A percentile compares a stretch with the other conserved stretches of the same genome.
phyloP scores from a whole-genome alignment of 2,113 vertebrate genomes.

The Cyanoderma ruficeps region DNA sequence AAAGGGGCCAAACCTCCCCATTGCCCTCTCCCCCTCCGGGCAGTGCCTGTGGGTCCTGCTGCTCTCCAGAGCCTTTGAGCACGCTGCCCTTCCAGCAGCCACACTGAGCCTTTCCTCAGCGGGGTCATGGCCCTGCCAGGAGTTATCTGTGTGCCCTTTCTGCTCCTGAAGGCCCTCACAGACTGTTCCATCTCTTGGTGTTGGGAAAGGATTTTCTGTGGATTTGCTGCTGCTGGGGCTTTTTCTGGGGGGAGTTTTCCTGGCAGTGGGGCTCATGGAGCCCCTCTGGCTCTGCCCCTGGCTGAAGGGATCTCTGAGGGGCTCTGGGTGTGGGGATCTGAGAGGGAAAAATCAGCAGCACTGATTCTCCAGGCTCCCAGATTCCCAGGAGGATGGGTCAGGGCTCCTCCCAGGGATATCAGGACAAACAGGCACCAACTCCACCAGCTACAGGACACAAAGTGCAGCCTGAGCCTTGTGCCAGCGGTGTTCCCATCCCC shows the following conservation, averaged over 20 bases:
- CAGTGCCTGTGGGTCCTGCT: neutral
- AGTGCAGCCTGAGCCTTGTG: neutral
- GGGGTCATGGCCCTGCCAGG: neutral
- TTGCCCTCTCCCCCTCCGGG: neutral
- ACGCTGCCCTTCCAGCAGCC: neutral
- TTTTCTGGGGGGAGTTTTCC: neutral
- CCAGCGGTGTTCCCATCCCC: neutral
- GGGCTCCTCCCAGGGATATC: neutral
- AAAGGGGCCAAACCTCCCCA: neutral
- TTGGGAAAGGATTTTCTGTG: neutral
- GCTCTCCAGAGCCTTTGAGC: neutral
- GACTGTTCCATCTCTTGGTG: neutral
- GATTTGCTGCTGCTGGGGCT: neutral
- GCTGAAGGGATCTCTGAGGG: neutral
- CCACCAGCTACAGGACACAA: accelerated
- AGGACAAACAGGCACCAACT: neutral
- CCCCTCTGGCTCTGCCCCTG: neutral
- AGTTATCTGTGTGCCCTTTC: neutral
- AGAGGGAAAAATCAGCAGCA: neutral
- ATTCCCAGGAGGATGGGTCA: neutral
- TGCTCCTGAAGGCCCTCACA: neutral
- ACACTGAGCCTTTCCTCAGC: neutral
- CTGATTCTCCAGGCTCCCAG: neutral
- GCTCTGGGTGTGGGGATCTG: neutral
- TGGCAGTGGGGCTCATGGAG: neutral